Evolutionary conservation across 2,888 invertebrate genomes (phyloP).

Genomic region (Synergus gifuensis): DNA sequence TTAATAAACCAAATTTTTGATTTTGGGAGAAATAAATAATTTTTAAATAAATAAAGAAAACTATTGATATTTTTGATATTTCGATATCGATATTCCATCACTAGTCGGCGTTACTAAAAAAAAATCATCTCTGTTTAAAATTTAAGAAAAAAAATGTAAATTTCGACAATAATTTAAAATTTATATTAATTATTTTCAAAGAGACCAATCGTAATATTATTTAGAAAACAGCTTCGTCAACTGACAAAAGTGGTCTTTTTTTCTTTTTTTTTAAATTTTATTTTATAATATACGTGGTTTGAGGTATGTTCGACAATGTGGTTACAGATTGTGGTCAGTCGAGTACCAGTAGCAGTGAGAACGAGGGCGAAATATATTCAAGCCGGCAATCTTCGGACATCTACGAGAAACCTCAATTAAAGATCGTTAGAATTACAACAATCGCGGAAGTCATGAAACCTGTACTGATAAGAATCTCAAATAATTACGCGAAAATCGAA

Average conservation of each 20-base stretch:
- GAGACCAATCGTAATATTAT: conserved; percentile 21
- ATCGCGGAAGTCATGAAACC: conserved; percentile 65
- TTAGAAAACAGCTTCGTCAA: conserved; percentile 2
- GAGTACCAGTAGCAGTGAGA: conserved; percentile 59
- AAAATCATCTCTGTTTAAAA: neutral
- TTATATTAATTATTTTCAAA: neutral
- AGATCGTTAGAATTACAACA: conserved; percentile 60
- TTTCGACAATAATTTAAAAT: neutral
- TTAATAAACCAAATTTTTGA: too few species aligned
- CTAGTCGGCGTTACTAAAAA: conserved; percentile 34
- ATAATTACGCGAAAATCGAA: neutral
- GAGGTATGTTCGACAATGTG: conserved; percentile 68
- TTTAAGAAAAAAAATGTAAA: neutral
- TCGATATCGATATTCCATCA: too few species aligned
- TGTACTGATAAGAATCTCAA: conserved; percentile 51
- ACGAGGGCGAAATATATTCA: conserved; percentile 48
- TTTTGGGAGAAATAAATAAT: too few species aligned
- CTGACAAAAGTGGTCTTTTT: conserved; percentile 17
- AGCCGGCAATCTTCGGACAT: conserved; percentile 47
- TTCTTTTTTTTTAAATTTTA: too few species aligned
- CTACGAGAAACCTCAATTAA: conserved; percentile 59
- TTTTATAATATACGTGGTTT: conserved; percentile 46
- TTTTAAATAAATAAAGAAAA: too few species aligned
- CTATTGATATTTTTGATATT: too few species aligned
- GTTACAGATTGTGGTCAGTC: conserved; percentile 68